A percentile compares a stretch with the other conserved stretches of the same genome.
phyloP scores from a whole-genome alignment of 2,888 invertebrate genomes.

The Hedya salicella region DNA sequence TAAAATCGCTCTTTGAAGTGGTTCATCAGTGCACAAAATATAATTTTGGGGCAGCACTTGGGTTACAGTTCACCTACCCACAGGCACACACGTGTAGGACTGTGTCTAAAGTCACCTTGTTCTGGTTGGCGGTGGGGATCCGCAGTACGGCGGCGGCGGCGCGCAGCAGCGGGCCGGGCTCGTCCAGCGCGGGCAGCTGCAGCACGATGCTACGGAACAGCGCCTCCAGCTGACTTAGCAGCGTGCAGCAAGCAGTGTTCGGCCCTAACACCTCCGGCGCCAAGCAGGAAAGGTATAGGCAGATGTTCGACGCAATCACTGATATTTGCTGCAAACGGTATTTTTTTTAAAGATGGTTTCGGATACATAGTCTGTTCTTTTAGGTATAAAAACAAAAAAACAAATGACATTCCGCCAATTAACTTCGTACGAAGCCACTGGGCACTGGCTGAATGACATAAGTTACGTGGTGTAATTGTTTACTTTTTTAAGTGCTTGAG shows the following conservation, averaged over 20 bases:
- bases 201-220: slow-evolving; percentile 92
- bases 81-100: no score
- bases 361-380: no score
- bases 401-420: no score
- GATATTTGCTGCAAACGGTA: slow-evolving; percentile 83
- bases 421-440: no score
- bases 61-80: no score
- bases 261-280: slow-evolving; percentile 92
- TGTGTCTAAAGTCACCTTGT: slow-evolving; percentile 83
- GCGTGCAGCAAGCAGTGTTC: slow-evolving; percentile 88
- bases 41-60: no score
- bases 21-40: no score
- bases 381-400: no score
- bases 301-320: slow-evolving; percentile 94
- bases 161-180: slow-evolving; percentile 88
- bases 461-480: no score
- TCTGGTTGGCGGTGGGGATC: slow-evolving; percentile 92
- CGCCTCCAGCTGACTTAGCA: slow-evolving; percentile 94
- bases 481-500: no score
- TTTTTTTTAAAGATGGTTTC: not conserved
- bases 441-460: no score
- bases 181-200: slow-evolving; percentile 88
- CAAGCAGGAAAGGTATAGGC: slow-evolving; percentile 96
- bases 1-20: no score
- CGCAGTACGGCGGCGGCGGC: slow-evolving; percentile 92